Evolutionary conservation across 2,888 invertebrate genomes (phyloP), one percentile per base, ranked within the genome.

Genomic region (Gymnosoma rotundatum): DNA sequence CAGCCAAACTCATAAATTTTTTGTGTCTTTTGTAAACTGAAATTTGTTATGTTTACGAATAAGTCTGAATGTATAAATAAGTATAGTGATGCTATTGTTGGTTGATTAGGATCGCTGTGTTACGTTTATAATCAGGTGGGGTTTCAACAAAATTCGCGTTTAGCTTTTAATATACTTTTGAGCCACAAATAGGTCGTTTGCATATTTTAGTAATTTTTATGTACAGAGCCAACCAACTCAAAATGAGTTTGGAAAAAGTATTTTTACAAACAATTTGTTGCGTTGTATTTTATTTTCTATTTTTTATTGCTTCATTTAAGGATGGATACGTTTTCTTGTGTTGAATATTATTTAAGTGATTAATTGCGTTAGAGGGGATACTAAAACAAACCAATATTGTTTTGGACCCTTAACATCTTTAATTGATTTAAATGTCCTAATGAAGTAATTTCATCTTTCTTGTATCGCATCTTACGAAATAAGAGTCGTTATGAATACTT

Each of bases 341-440:
- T 69, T 25, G 42, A 69, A 69, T 72, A 48, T 12, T 42, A 12
- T 42, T 42, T 42, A 42, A 42, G 4, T 42, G 42, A 42, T 42
- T 42, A 12, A 42, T 32, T 42, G 42, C 42, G 2, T 42, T 12
- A 32, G 42, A 12, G 12, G 12, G 42, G 12, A 42, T 42, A 42
- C 1, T 42, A 12, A 42, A 42, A 12, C 42, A 42, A 12, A 10
- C 12, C 42, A 42, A 42, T 42, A 1, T 12, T 42, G 12, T 42
- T 42, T 42, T 12, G 2, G 42, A 42, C 12, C 12, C 12, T 42
- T 42, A 42, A 42, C 12, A 32, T 32, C 32, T 60, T 48, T 50
- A 61, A 69, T 78, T 78, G 54, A 70, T 78, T 78, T 78, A 70
- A 70, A 70, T 63, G 63, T 70, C 6, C 38, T 20, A 60, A 60